Conservation (phyloP, 2,113 vertebrate species). For the Caracal caracal region DNA sequence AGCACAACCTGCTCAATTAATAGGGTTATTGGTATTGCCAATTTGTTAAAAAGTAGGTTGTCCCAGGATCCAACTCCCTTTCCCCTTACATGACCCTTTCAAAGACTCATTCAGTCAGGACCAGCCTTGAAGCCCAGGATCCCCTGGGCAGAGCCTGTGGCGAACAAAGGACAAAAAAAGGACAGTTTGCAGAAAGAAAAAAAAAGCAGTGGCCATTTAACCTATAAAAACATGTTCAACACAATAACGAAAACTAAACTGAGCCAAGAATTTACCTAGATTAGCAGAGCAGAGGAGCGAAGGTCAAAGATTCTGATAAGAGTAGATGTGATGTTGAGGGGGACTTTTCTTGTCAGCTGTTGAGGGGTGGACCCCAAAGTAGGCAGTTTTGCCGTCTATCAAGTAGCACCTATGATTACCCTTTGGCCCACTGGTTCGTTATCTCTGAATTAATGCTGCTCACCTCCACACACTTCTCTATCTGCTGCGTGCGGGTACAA, state of each 20-base stretch:
- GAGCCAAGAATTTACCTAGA: background rate
- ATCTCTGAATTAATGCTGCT: background rate
- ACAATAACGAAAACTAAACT: background rate
- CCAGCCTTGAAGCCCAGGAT: background rate
- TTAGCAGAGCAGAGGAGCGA: background rate
- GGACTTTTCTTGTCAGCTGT: no score
- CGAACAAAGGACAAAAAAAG: background rate
- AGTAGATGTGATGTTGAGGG: no score
- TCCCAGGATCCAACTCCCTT: background rate
- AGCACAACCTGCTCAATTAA: background rate
- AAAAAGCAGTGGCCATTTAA: background rate
- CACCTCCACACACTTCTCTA: background rate
- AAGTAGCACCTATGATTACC: accelerated
- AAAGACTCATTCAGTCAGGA: background rate
- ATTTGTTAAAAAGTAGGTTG: background rate
- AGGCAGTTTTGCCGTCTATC: background rate
- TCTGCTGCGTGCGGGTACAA: background rate
- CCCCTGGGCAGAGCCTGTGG: background rate
- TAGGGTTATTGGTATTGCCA: background rate
- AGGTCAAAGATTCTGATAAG: background rate
- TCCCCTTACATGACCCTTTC: background rate
- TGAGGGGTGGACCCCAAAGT: background rate
- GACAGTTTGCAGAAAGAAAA: background rate
- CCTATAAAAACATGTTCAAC: background rate
- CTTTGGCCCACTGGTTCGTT: background rate